phyloP scores from a whole-genome alignment of 2,888 invertebrate species.

The Caradrina kadenii region DNA sequence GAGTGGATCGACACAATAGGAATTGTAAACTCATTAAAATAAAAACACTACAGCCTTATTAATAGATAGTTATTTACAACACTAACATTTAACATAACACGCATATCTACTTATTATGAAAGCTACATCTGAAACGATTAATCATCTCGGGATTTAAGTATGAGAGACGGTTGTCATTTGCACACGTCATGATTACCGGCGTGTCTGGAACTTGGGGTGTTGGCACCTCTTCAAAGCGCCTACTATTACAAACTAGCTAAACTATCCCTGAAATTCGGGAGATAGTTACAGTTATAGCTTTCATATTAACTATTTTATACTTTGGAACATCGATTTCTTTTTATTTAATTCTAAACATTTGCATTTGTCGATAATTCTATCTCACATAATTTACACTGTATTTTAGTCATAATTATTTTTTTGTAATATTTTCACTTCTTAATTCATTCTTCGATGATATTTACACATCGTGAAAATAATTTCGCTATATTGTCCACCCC shows the following conservation, averaged over 20 bases:
- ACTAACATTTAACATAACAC: slow-evolving; percentile 11
- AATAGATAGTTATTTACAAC: slow-evolving; percentile 4
- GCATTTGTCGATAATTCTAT: neutral
- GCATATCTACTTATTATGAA: neutral
- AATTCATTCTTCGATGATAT: neutral
- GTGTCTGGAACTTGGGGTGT: slow-evolving; percentile 64
- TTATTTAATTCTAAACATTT: neutral
- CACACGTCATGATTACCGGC: slow-evolving; percentile 43
- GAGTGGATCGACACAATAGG: neutral
- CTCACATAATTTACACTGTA: neutral
- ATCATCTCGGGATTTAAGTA: slow-evolving; percentile 41
- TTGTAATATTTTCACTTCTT: neutral
- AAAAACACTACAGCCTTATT: slow-evolving; percentile 2
- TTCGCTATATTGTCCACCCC: neutral
- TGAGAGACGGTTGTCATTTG: slow-evolving; percentile 40
- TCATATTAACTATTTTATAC: slow-evolving; percentile 22
- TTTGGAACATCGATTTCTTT: no score
- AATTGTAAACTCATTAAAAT: neutral
- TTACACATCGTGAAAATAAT: slow-evolving; percentile 1
- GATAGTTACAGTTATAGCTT: slow-evolving; percentile 50
- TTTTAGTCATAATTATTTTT: neutral
- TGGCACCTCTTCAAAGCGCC: slow-evolving; percentile 74
- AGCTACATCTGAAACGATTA: slow-evolving; percentile 36
- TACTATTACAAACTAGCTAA: slow-evolving; percentile 39
- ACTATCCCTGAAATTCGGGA: slow-evolving; percentile 54